phyloP scores from a whole-genome alignment of 2,113 vertebrate genomes.

The Oxyura jamaicensis region DNA sequence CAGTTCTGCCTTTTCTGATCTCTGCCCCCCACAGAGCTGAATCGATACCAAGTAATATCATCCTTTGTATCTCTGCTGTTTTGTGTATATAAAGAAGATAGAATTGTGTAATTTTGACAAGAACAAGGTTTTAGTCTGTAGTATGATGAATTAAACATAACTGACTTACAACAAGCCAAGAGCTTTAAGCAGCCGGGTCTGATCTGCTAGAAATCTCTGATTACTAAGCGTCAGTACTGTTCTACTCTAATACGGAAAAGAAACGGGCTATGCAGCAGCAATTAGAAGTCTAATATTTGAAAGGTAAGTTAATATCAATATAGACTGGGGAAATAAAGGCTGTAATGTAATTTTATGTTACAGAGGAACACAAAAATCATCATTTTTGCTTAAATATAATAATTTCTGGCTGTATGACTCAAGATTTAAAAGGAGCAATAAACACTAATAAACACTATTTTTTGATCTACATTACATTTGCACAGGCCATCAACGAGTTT shows the following conservation, averaged over 20 bases:
- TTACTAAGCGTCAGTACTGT: conserved; percentile 19
- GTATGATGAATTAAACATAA: conserved; percentile 78
- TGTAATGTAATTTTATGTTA: conserved; percentile 13
- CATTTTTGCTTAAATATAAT: conserved; percentile 5
- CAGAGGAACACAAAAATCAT: neutral
- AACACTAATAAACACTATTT: neutral
- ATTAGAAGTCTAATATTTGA: conserved; percentile 5
- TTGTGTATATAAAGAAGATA: conserved; percentile 74
- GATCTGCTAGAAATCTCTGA: conserved; percentile 55
- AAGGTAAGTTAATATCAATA: conserved; percentile 26
- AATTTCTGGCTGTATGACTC: neutral
- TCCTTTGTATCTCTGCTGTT: conserved; percentile 70
- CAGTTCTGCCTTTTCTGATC: conserved; percentile 74
- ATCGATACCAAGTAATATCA: conserved; percentile 76
- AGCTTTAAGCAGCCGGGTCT: conserved; percentile 64
- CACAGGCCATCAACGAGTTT: neutral
- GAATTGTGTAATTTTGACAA: conserved; percentile 76
- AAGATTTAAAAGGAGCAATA: conserved; percentile 5
- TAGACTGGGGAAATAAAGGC: neutral
- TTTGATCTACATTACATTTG: conserved; percentile 9
- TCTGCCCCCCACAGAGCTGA: conserved; percentile 72
- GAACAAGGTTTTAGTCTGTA: conserved; percentile 69
- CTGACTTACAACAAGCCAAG: conserved; percentile 63
- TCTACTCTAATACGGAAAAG: conserved; percentile 29
- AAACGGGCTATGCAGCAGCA: conserved; percentile 20